Evolutionary conservation across 2,888 invertebrate genomes (phyloP).

Genomic region (Papilio gigon): DNA sequence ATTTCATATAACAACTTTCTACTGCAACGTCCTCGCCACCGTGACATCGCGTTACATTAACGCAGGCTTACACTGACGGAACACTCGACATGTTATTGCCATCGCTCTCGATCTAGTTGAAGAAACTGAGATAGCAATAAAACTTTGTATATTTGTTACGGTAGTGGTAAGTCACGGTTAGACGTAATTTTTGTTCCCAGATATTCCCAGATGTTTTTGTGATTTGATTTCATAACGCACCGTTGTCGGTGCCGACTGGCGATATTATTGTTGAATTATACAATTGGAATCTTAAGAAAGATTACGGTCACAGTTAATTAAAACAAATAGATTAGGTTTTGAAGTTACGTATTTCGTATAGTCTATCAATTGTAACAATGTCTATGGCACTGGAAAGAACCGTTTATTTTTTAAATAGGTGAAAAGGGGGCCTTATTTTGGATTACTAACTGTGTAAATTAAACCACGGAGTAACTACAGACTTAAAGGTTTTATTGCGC

Average conservation of each 20-base stretch:
- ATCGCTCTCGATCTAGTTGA: background rate
- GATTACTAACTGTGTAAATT: too few species aligned
- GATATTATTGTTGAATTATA: slow-evolving; percentile 36
- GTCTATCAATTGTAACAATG: too few species aligned
- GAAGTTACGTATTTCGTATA: too few species aligned
- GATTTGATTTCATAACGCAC: slow-evolving; percentile 54
- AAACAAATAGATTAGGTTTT: background rate
- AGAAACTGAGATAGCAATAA: background rate
- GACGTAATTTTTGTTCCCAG: slow-evolving; percentile 44
- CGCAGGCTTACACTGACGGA: background rate
- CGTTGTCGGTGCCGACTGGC: slow-evolving; percentile 52
- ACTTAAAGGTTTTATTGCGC: too few species aligned
- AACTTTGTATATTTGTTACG: background rate
- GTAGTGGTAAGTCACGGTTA: slow-evolving; percentile 41
- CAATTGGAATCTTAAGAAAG: background rate
- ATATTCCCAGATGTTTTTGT: slow-evolving; percentile 50
- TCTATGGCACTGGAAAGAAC: too few species aligned
- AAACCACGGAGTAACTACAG: too few species aligned
- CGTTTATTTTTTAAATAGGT: too few species aligned
- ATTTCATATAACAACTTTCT: slow-evolving; percentile 59
- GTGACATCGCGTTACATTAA: slow-evolving; percentile 46
- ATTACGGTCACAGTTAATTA: background rate
- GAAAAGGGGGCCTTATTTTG: too few species aligned
- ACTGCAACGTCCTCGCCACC: slow-evolving; percentile 53
- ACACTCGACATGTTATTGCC: background rate